A percentile compares a stretch with the other conserved stretches of the same genome.
phyloP scores from a whole-genome alignment of 2,888 invertebrate species.

The Homarus gammarus region DNA sequence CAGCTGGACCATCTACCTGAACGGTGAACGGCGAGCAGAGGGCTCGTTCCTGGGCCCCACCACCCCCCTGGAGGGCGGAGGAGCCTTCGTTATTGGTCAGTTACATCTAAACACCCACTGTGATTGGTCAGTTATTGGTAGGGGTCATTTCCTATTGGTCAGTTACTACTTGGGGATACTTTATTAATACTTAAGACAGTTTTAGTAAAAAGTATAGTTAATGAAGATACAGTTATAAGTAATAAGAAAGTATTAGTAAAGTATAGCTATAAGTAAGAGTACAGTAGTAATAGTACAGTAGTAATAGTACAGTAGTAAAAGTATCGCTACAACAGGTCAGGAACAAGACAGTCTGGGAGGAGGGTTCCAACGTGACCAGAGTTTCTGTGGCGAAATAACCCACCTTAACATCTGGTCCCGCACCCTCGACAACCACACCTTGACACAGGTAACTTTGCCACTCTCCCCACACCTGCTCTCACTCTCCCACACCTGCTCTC shows the following conservation, averaged over 20 bases:
- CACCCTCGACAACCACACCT: constrained; percentile 6
- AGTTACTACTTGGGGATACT: no score
- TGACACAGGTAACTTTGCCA: constrained; percentile 24
- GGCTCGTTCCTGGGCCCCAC: constrained; percentile 16
- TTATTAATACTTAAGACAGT: no score
- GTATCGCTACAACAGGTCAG: no score
- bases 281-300: no score
- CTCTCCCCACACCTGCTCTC: background rate
- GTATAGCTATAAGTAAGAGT: no score
- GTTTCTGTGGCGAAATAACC: constrained; percentile 73
- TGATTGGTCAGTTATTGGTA: no score
- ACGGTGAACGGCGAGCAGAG: constrained; percentile 43
- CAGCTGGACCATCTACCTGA: constrained; percentile 64
- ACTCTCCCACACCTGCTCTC: background rate
- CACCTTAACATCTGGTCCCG: constrained; percentile 69
- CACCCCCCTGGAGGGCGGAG: constrained; percentile 25
- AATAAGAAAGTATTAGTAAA: no score
- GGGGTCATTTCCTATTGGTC: no score
- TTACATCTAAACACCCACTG: no score
- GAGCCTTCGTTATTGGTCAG: constrained; percentile 71
- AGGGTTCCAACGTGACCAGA: constrained; percentile 73
- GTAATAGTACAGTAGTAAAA: no score
- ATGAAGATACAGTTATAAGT: no score
- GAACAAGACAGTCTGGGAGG: constrained; percentile 74
- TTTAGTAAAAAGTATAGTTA: no score